A percentile compares a stretch with the other conserved stretches of the same genome.
Evolutionary conservation across 1,140 invertebrate species (phyloP).

Genomic region (Heliconius hewitsoni): DNA sequence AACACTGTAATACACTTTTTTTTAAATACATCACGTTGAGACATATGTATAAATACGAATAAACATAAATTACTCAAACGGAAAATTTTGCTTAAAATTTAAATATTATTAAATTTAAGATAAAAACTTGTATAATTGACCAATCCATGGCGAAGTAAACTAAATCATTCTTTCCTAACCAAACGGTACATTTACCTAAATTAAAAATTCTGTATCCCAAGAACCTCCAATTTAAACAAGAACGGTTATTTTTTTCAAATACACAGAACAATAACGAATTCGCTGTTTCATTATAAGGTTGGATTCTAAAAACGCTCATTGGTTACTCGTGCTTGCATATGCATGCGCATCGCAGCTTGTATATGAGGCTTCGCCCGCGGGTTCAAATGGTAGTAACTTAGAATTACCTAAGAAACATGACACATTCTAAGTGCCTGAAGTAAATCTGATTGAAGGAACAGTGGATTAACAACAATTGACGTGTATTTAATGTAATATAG

Average conservation of each 20-base stretch:
- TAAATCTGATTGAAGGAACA: too few species aligned
- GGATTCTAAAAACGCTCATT: not conserved
- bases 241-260: not conserved
- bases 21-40: too few species aligned
- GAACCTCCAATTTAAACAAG: not conserved
- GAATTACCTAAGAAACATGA: too few species aligned
- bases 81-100: not conserved
- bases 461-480: too few species aligned
- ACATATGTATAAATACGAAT: too few species aligned
- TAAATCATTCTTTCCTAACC: not conserved
- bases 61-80: too few species aligned
- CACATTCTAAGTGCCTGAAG: too few species aligned
- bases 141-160: too few species aligned
- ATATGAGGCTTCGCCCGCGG: too few species aligned
- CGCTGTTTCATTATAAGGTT: not conserved
- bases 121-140: too few species aligned
- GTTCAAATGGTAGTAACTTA: too few species aligned
- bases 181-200: not conserved
- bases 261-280: not conserved
- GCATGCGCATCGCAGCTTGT: not conserved
- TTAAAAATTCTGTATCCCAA: not conserved
- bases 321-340: conserved; percentile 22
- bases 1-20: not conserved
- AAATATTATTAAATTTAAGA: not conserved
- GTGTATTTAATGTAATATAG: too few species aligned